A percentile compares a stretch with the other conserved stretches of the same genome.
phyloP scores from a whole-genome alignment of 2,888 invertebrate genomes.

The Epicampocera succincta region DNA sequence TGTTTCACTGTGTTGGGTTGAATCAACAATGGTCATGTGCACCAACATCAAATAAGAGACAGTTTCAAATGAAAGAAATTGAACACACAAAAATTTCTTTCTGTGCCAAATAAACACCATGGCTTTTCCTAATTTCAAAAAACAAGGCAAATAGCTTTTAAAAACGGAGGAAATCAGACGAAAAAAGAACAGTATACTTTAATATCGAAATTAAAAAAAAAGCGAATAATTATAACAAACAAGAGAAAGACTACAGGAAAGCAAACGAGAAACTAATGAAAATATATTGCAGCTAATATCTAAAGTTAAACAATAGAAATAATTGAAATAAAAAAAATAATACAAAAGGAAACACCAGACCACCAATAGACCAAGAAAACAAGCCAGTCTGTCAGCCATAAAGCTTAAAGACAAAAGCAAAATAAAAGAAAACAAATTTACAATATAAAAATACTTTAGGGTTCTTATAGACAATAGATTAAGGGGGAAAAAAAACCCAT shows the following conservation, averaged over 20 bases:
- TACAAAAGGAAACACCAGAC: slow-evolving; percentile 47
- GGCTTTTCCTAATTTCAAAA: not conserved
- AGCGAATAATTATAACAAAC: slow-evolving; percentile 35
- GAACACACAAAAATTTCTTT: slow-evolving; percentile 4
- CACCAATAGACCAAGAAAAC: slow-evolving; percentile 49
- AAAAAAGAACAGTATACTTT: slow-evolving; percentile 33
- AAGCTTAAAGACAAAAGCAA: slow-evolving; percentile 31
- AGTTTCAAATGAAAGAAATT: slow-evolving; percentile 18
- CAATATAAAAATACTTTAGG: slow-evolving; percentile 34
- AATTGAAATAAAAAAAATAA: slow-evolving; percentile 13
- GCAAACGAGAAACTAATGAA: slow-evolving; percentile 52
- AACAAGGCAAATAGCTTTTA: slow-evolving; percentile 4
- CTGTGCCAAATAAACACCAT: slow-evolving; percentile 6
- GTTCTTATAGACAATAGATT: not conserved
- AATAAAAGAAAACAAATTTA: slow-evolving; percentile 11
- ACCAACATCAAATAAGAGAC: slow-evolving; percentile 16
- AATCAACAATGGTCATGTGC: not conserved
- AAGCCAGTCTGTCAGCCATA: slow-evolving; percentile 28
- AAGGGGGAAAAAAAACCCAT: not conserved
- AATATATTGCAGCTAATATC: slow-evolving; percentile 44
- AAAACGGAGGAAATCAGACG: slow-evolving; percentile 27
- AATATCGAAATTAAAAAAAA: slow-evolving; percentile 41
- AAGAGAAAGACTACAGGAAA: slow-evolving; percentile 14
- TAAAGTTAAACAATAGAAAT: slow-evolving; percentile 45
- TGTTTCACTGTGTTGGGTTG: too few species aligned